These are phyloP conservation scores for Albula goreensis DNA, from an alignment of 2,113 vertebrate species.

Conservation along the genomic window DNA sequence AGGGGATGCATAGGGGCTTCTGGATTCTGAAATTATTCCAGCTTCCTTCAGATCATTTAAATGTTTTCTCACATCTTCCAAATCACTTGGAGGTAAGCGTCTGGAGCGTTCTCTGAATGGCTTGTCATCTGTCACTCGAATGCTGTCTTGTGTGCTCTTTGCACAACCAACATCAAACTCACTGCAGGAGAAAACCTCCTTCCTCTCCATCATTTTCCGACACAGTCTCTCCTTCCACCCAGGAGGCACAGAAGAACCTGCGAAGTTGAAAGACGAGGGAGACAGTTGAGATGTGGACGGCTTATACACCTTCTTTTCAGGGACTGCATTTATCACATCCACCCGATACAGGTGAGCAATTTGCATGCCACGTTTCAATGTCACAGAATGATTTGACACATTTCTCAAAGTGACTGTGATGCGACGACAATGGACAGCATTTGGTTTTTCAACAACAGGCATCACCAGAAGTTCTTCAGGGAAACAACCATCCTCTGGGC, in stretches of 20 bases:
- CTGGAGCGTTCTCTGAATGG: constrained; percentile 13
- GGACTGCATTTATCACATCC: neutral
- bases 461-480: constrained; percentile 11
- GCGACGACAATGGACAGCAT: neutral
- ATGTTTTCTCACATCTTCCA: constrained; percentile 23
- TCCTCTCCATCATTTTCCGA: no score
- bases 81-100: constrained; percentile 8
- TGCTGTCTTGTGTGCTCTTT: neutral
- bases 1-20: constrained; percentile 20
- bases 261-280: neutral
- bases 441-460: neutral
- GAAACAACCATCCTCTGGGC: neutral
- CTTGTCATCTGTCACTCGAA: neutral
- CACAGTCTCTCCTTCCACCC: constrained; percentile 25
- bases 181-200: constrained; percentile 2
- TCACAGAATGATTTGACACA: constrained; percentile 5
- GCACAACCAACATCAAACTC: neutral
- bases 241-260: constrained; percentile 1
- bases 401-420: constrained; percentile 30
- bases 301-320: neutral
- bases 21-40: constrained; percentile 19
- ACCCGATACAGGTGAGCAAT: constrained; percentile 38
- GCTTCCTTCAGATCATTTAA: constrained; percentile 16
- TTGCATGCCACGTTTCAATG: constrained; percentile 5
- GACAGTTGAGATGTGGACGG: neutral